Base-by-base conservation (phyloP, 1,140 invertebrate species). In the Fopius arisanus region DNA sequence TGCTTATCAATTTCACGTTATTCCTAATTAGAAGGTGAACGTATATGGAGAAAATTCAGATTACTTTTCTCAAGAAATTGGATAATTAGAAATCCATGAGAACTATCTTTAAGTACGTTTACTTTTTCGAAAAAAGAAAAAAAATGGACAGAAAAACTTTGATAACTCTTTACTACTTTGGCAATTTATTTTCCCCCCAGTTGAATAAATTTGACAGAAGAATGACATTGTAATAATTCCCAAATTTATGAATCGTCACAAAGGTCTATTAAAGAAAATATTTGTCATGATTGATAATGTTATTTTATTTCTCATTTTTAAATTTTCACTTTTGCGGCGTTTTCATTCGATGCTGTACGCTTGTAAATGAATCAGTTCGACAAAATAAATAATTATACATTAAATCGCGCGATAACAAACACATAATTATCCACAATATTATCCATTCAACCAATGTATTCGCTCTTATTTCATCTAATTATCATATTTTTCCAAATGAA, bases 381-480 rank as follows among this genome's bases (percentile, higher is more conserved):
- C 54, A 62, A 62, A 62, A 62, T 62, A 62, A 62, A 62, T 62
- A 62, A 62, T 62, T 23, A 62, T 28, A 62, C 54, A 62, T 62
- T 62, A 28, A 62, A 62, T 62, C 28, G 23, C 54, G 54, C 54
- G 23, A 62, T 62, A 62, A 62, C 54, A 62, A 62, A 62, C 21
- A 62, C 54, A 62, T 62, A 62, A 62, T 62, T 62, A 28, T 26
- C 28, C 54, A 62, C 54, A 62, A 28, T 62, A 29, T 62, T 62
- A 28, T 29, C 9, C 28, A 62, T 28, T 23, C 28, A 62, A 28
- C 28, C 28, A 26, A 28, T 62, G 16, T 54, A 21, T 62, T 29
- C 26, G 26, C 21, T 62, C 28, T 62, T 28, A 26, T 29, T 16
- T 48, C 43, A 16, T 48, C 7, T 48, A 19, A 48, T 16, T 26